Conservation (phyloP, 2,113 vertebrate species). For the Pterocles gutturalis region DNA sequence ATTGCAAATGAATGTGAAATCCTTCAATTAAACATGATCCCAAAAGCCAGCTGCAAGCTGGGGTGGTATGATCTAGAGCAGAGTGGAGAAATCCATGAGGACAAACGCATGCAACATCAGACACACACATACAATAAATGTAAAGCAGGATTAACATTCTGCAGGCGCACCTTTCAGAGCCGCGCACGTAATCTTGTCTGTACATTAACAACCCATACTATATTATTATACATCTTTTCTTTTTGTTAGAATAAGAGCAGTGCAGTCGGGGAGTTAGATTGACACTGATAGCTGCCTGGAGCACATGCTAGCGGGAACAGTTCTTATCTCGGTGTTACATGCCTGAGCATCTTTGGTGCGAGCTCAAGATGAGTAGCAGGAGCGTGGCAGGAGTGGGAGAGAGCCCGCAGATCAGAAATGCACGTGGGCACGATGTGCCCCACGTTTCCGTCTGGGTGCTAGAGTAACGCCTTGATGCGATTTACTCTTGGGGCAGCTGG, state of each 20-base stretch:
- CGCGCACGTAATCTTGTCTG: background rate
- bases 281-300: slow-evolving; percentile 30
- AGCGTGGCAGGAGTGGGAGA: background rate
- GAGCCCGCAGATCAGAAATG: background rate
- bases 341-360: background rate
- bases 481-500: background rate
- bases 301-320: background rate
- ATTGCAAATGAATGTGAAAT: background rate
- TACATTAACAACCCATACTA: background rate
- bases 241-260: background rate
- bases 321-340: background rate
- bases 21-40: slow-evolving; percentile 51
- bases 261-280: slow-evolving; percentile 19
- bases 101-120: background rate
- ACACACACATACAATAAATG: too few species aligned
- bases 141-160: background rate
- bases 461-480: background rate
- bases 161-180: background rate
- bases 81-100: background rate
- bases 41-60: background rate
- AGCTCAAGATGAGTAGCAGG: background rate
- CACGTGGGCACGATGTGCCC: background rate
- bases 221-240: background rate
- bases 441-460: rapidly evolving
- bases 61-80: background rate